Conservation (phyloP, 2,888 invertebrate species). For the Xylota sylvarum region DNA sequence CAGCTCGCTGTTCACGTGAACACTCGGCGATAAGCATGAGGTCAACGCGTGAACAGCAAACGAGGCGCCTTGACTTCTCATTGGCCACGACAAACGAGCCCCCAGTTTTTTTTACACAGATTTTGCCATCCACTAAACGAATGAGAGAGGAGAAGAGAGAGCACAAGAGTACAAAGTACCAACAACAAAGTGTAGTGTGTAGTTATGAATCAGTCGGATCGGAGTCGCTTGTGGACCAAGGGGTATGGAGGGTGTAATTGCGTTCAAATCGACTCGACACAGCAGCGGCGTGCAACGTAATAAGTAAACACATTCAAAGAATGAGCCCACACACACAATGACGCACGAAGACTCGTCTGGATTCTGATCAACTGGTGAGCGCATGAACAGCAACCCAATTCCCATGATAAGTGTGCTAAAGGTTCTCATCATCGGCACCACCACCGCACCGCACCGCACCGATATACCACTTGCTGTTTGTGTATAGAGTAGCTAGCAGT, state of each 20-base stretch:
- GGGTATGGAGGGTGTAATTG: constrained; percentile 13
- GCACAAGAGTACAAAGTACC: constrained; percentile 32
- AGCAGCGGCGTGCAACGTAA: constrained; percentile 66
- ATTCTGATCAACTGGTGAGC: constrained; percentile 77
- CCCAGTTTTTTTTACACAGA: constrained; percentile 84
- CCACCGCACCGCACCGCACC: background rate
- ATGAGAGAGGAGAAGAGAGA: background rate
- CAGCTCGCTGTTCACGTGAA: constrained; percentile 86
- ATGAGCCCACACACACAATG: constrained; percentile 29
- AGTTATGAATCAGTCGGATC: constrained; percentile 66
- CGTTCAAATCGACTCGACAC: constrained; percentile 33
- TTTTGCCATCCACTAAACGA: background rate
- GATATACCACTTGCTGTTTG: background rate
- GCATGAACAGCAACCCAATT: constrained; percentile 78
- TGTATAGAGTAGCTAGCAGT: background rate
- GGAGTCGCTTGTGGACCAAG: constrained; percentile 2
- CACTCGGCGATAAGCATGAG: constrained; percentile 91
- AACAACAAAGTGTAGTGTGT: constrained; percentile 48
- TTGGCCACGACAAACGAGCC: constrained; percentile 90
- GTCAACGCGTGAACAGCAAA: constrained; percentile 89
- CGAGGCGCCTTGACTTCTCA: constrained; percentile 82
- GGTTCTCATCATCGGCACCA: constrained; percentile 40
- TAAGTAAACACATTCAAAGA: constrained; percentile 38
- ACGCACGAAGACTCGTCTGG: constrained; percentile 44
- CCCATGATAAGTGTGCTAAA: constrained; percentile 75